Evolutionary conservation across 2,888 invertebrate species (phyloP), one percentile per base, ranked within the genome.

Genomic region (Caenorhabditis doughertyi): DNA sequence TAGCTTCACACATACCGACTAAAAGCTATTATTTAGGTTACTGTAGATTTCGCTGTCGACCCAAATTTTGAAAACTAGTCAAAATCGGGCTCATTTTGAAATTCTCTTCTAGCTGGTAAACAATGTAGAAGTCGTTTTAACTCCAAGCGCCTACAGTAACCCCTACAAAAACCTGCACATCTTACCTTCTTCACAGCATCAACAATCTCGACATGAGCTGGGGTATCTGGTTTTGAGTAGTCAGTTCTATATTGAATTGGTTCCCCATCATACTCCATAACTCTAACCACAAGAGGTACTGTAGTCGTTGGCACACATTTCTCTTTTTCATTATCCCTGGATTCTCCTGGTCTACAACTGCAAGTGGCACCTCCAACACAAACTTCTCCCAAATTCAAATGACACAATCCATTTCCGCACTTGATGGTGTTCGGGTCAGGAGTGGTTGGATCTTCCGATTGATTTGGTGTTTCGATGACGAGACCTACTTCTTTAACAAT

Each of bases 281-380:
- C 83, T 29, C 87, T 79, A 42, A 91, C 79, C 3, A 88, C 85
- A n/a, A 91, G 67, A 21, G 88, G 87, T 11, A 89, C 81, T 64
- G 87, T 64, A 13, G 84, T 87, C 21, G 85, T 84, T 13, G 85
- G 84, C 16, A 87, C 81, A 68, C 91, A 91, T 39, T 82, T 79
- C 32, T 86, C 83, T 21, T 81, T 72, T n/a, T 81, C 53, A 5
- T 56, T 72, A 7, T 82, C 79, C 8, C 91, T 74, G 16, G 65
- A 82, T 39, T 88, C 85, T 11, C 86, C 88, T 4, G 88, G 88
- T 21, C 85, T 64, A 73, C 91, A 91, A 3, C 65, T 79, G 68
- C 91, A 91, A 9, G 85, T 84, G 21, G 84, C 67, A 53, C 89
- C 89, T n/a, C 88, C 89, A 25, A 89, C 83, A 76, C 91, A 91